Percentiles rank a stretch among this genome's conserved stretches.
Evolutionary conservation across 2,888 invertebrate genomes (phyloP).

Genomic region (Epicampocera succincta): DNA sequence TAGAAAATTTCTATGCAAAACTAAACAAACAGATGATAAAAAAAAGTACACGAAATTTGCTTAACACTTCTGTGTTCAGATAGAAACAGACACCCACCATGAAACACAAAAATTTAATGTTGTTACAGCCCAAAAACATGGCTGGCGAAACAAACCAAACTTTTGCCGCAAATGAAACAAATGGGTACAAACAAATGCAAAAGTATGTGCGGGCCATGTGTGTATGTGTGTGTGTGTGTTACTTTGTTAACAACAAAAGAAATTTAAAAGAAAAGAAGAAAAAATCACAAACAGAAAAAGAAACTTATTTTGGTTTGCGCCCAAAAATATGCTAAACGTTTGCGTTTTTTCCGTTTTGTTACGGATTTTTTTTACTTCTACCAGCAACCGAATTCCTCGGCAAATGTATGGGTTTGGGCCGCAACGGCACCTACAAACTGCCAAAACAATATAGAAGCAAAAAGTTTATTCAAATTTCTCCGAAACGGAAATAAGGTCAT

Average conservation of each 20-base stretch:
- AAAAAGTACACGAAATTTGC: constrained; percentile 21
- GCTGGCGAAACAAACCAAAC: constrained; percentile 2
- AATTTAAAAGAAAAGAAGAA: constrained; percentile 9
- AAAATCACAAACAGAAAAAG: constrained; percentile 29
- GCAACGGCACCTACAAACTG: neutral
- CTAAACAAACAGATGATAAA: neutral
- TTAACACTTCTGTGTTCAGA: constrained; percentile 24
- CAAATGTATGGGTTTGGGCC: neutral
- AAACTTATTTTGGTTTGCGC: constrained; percentile 58
- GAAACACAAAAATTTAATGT: constrained; percentile 17
- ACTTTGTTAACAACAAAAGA: constrained; percentile 12
- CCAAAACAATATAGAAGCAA: constrained; percentile 1
- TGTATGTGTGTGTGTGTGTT: neutral
- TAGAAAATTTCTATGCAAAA: constrained; percentile 23
- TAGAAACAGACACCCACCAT: constrained; percentile 16
- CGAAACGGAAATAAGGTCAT: constrained; percentile 62
- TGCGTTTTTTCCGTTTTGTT: constrained; percentile 32
- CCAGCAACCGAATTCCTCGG: constrained; percentile 40
- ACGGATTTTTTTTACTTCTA: constrained; percentile 2
- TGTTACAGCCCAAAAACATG: constrained; percentile 41
- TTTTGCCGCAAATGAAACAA: constrained; percentile 13
- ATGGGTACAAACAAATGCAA: neutral
- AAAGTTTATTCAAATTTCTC: constrained; percentile 50
- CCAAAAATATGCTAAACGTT: constrained; percentile 65
- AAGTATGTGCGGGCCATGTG: too few relatives aligned